phyloP scores from a whole-genome alignment of 1,140 invertebrate genomes.

The Oscheius sp. region DNA sequence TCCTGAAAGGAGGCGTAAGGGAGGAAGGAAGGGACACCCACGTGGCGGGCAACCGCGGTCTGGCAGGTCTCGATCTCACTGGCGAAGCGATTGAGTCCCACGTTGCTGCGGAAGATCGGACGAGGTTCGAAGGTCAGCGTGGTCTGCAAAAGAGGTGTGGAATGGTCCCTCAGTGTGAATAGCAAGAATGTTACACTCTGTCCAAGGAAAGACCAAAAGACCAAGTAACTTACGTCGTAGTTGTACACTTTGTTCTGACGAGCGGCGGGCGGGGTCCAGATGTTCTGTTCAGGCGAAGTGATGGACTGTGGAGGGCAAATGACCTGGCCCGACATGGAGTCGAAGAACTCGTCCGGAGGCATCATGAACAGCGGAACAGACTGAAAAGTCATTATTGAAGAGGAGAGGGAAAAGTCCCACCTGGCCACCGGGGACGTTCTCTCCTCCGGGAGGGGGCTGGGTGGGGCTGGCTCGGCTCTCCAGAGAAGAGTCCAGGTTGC shows the following conservation, averaged over 20 bases:
- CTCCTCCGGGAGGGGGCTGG: constrained; percentile 1
- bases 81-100: constrained; percentile 14
- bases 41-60: constrained; percentile 36
- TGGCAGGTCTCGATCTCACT: constrained; percentile 37
- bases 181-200: no score
- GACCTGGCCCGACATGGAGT: not conserved
- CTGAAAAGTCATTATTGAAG: not conserved
- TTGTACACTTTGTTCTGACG: not conserved
- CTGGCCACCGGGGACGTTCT: not conserved
- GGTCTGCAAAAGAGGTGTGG: not conserved
- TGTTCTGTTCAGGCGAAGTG: not conserved
- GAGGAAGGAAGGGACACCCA: no score
- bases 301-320: constrained; percentile 14
- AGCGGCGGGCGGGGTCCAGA: not conserved
- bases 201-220: no score
- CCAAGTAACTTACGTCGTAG: not conserved
- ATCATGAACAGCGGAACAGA: not conserved
- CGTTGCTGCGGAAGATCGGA: not conserved
- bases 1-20: no score
- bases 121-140: not conserved
- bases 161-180: no score
- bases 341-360: constrained; percentile 5
- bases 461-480: constrained; percentile 29
- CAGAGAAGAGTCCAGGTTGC: not conserved
- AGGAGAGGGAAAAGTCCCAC: not conserved